Evolutionary conservation across 2,888 invertebrate species (phyloP).

Genomic region (Trachelus stipa): DNA sequence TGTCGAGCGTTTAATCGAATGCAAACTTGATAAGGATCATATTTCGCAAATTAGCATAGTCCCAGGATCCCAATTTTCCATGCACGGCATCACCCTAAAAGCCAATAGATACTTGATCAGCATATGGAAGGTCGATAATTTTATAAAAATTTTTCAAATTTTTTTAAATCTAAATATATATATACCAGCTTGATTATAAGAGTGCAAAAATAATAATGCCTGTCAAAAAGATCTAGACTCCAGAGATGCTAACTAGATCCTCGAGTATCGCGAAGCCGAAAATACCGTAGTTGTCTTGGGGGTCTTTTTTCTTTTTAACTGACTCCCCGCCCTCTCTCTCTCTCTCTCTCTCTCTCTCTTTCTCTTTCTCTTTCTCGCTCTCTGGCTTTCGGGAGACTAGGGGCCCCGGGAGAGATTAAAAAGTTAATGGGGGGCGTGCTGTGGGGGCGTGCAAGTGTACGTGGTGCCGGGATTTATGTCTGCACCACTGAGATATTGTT

Average conservation of each 20-base stretch:
- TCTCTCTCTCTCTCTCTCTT: no score
- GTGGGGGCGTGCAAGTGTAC: conserved; percentile 65
- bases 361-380: conserved; percentile 13
- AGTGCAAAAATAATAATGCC: background rate
- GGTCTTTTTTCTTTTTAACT: background rate
- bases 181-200: background rate
- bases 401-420: conserved; percentile 57
- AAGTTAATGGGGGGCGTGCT: conserved; percentile 67
- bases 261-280: conserved; percentile 40
- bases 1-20: conserved; percentile 24
- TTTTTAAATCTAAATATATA: no score
- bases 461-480: conserved; percentile 66
- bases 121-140: background rate
- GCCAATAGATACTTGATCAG: background rate
- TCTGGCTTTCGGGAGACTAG: background rate
- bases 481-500: conserved; percentile 65
- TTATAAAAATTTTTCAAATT: background rate
- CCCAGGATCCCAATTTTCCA: background rate
- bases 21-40: conserved; percentile 14
- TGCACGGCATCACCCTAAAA: background rate
- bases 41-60: background rate
- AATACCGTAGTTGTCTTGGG: conserved; percentile 10
- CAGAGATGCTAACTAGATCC: conserved; percentile 50
- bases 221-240: conserved; percentile 26
- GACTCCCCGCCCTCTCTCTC: background rate